phyloP scores from a whole-genome alignment of 2,888 invertebrate species.

The Noctuana brunneofusca region DNA sequence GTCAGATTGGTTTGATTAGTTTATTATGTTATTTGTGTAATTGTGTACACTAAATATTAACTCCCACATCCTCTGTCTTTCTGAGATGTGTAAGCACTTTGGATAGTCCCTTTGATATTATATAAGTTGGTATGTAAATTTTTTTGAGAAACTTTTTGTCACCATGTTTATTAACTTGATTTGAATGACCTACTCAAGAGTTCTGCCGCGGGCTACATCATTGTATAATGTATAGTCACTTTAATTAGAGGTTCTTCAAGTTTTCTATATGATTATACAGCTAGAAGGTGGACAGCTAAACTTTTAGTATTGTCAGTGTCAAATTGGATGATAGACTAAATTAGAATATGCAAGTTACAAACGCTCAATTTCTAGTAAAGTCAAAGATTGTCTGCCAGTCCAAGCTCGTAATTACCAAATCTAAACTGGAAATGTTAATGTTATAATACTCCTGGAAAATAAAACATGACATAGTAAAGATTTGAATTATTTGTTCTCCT shows the following conservation, averaged over 20 bases:
- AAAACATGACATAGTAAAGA: neutral
- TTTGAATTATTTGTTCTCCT: neutral
- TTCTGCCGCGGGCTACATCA: conserved; percentile 13
- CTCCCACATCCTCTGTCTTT: no score
- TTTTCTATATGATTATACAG: neutral
- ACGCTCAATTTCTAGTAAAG: no score
- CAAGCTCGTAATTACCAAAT: no score
- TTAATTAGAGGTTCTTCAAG: conserved; percentile 15
- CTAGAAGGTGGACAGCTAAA: conserved; percentile 12
- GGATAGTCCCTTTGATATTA: no score
- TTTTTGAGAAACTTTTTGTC: neutral
- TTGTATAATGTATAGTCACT: conserved; percentile 31
- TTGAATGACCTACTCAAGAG: conserved; percentile 12
- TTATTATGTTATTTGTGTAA: no score
- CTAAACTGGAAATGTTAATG: neutral
- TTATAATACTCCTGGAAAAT: neutral
- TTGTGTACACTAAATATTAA: no score
- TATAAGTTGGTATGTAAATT: neutral
- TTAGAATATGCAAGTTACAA: neutral
- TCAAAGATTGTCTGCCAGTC: no score
- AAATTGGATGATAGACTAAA: neutral
- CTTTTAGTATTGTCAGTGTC: conserved; percentile 2
- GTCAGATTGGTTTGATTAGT: no score
- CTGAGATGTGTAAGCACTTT: no score
- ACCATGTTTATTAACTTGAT: conserved; percentile 22